Percentiles rank a stretch among this genome's conserved stretches.
phyloP scores from a whole-genome alignment of 1,140 invertebrate species.

The Glossosoma conforme region DNA sequence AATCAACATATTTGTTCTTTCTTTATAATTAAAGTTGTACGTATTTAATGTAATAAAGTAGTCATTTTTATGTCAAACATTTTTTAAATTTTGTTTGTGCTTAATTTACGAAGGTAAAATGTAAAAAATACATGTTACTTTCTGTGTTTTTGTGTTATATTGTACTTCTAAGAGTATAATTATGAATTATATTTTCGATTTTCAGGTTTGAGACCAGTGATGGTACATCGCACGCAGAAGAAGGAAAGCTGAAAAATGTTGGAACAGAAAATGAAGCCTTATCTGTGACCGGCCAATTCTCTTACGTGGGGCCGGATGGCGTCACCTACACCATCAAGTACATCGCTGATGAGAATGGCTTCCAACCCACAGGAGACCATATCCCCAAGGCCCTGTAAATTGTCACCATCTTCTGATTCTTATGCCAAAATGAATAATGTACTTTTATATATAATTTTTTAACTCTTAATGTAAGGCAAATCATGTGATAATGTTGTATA shows the following conservation, averaged over 20 bases:
- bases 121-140: background rate
- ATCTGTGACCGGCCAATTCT: conserved; percentile 54
- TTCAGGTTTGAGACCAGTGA: conserved; percentile 57
- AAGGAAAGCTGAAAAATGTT: conserved; percentile 50
- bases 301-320: conserved; percentile 62
- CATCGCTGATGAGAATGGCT: conserved; percentile 50
- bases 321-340: conserved; percentile 60
- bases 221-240: conserved; percentile 52
- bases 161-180: background rate
- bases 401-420: too few species aligned
- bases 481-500: too few species aligned
- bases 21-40: too few species aligned
- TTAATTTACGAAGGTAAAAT: too few species aligned
- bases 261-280: conserved; percentile 58
- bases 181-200: conserved; percentile 2
- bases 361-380: conserved; percentile 61
- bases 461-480: too few species aligned
- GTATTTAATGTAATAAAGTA: too few species aligned
- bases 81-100: too few species aligned
- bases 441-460: too few species aligned
- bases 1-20: too few species aligned
- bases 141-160: background rate
- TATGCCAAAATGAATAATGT: too few species aligned
- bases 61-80: too few species aligned
- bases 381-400: conserved; percentile 42